Percentiles rank a stretch among this genome's conserved stretches.
Evolutionary conservation across 2,797 vertebrate genomes (phyloP).

Genomic region (Percopsis omiscomaycus): DNA sequence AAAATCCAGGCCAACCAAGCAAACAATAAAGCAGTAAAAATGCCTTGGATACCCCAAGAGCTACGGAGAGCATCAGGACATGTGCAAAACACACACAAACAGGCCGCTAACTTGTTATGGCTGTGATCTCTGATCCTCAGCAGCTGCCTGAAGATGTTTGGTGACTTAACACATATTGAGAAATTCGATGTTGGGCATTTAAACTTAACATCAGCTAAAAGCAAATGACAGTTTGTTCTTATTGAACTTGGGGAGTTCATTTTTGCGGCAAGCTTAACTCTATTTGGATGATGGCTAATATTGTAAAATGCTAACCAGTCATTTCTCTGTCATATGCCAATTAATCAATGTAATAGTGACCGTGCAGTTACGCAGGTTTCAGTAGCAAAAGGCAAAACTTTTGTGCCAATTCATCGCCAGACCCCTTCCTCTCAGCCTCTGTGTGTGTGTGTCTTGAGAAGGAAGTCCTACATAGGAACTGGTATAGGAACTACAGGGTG

Average conservation of each 20-base stretch:
- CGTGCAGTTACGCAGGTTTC: too few species aligned
- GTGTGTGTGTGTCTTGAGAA: neutral
- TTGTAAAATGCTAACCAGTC: too few species aligned
- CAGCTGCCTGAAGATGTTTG: conserved; percentile 51
- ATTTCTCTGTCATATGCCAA: too few species aligned
- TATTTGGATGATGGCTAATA: too few species aligned
- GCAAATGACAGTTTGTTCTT: neutral
- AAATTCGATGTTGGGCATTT: conserved; percentile 43
- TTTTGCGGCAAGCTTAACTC: too few species aligned
- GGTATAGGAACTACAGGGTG: conserved; percentile 8
- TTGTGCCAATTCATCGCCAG: too few species aligned
- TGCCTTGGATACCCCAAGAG: conserved; percentile 48
- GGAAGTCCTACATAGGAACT: neutral
- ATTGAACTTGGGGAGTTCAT: too few species aligned
- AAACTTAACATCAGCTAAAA: conserved; percentile 25
- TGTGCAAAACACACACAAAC: conserved; percentile 33
- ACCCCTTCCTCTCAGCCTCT: neutral
- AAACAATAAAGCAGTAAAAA: conserved; percentile 69
- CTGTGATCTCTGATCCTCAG: conserved; percentile 61
- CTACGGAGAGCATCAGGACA: conserved; percentile 39
- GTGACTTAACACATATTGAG: conserved; percentile 41
- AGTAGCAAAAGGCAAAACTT: too few species aligned
- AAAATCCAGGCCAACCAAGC: conserved; percentile 35
- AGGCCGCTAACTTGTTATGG: conserved; percentile 44
- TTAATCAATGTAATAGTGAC: too few species aligned